Evolutionary conservation across 2,888 invertebrate species (phyloP).

Genomic region (Pyrrhosoma nymphula): DNA sequence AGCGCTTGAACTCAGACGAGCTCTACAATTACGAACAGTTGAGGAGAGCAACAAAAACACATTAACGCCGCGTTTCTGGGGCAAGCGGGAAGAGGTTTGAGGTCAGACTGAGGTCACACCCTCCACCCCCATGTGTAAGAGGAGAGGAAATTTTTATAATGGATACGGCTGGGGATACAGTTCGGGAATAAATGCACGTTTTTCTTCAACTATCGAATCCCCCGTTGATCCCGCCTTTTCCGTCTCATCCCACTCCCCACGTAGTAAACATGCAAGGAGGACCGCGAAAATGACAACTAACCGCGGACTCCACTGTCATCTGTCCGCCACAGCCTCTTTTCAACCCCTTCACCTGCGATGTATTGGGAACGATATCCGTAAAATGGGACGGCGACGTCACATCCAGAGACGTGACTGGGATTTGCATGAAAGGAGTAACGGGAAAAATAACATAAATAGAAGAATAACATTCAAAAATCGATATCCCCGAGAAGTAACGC

Average conservation of each 20-base stretch:
- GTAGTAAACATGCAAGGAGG: neutral
- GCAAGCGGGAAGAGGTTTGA: neutral
- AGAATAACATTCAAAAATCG: conserved; percentile 9
- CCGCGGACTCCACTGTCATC: conserved; percentile 8
- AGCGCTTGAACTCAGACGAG: neutral
- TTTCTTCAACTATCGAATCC: neutral
- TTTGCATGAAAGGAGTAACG: neutral
- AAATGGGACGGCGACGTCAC: neutral
- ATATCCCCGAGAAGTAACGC: neutral
- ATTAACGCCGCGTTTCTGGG: neutral
- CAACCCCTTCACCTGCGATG: neutral
- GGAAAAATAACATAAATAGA: neutral
- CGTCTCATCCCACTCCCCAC: neutral
- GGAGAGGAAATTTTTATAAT: neutral
- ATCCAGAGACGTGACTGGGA: conserved; percentile 36
- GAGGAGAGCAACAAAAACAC: conserved; percentile 5
- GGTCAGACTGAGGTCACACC: neutral
- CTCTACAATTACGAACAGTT: neutral
- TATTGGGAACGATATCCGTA: conserved; percentile 36
- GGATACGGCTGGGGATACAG: neutral
- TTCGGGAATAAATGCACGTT: neutral
- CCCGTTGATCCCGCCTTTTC: neutral
- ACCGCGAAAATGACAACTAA: neutral
- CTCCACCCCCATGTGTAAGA: neutral
- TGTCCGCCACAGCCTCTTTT: neutral